These are phyloP conservation scores for Notoglanidium macrostoma DNA, from an alignment of 2,797 vertebrate genomes.

Conservation along the genomic window DNA sequence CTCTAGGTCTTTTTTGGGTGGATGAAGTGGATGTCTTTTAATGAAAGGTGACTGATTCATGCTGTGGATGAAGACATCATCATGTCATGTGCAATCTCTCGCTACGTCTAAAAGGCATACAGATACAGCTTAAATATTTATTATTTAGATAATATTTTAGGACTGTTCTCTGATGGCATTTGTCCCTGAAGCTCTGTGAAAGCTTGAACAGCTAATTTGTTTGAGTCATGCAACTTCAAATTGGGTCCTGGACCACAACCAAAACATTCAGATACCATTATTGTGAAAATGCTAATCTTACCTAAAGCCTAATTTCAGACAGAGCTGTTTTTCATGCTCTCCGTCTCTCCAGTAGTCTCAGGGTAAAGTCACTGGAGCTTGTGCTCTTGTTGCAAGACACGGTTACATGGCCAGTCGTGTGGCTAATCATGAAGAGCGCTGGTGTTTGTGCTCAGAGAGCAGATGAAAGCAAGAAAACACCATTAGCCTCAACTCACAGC, in stretches of 20 bases:
- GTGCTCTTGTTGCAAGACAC: slow-evolving; percentile 42
- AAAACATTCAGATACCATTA: not conserved
- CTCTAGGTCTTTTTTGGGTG: slow-evolving; percentile 32
- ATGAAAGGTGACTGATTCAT: slow-evolving; percentile 40
- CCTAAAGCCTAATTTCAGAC: slow-evolving; percentile 12
- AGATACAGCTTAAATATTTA: not conserved
- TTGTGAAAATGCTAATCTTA: slow-evolving; percentile 14
- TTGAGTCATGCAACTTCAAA: not conserved
- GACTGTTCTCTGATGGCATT: not conserved
- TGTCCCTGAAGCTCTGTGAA: not conserved
- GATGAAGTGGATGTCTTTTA: slow-evolving; percentile 41
- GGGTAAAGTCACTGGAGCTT: slow-evolving; percentile 13
- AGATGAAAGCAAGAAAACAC: slow-evolving; percentile 51
- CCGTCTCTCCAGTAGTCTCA: not conserved
- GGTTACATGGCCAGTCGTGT: slow-evolving; percentile 52
- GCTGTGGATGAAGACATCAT: slow-evolving; percentile 35
- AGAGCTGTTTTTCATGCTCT: not conserved
- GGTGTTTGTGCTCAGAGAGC: slow-evolving; percentile 51
- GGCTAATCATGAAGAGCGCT: slow-evolving; percentile 52
- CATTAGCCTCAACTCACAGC: slow-evolving; percentile 53
- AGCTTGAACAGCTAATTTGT: not conserved
- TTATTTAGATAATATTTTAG: not conserved
- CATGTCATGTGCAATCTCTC: slow-evolving; percentile 8
- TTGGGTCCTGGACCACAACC: not conserved
- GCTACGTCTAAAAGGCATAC: not conserved